Conservation (phyloP, 2,888 invertebrate genomes). For the Polyploca ridens region DNA sequence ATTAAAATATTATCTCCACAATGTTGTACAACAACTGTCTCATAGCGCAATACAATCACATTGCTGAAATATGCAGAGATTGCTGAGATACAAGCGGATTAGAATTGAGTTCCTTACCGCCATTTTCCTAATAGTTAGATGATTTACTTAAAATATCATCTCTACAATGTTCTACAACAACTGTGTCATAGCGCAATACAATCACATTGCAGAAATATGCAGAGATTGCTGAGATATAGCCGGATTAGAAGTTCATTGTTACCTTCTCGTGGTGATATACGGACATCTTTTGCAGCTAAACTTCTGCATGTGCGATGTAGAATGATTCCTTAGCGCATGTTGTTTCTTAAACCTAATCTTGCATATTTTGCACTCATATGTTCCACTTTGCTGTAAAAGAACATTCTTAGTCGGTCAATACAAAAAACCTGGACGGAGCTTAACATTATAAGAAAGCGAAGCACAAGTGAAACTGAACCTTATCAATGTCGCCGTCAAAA, state of each 20-base stretch:
- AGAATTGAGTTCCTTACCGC: background rate
- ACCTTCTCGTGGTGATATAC: conserved; percentile 72
- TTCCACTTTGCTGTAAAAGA: conserved; percentile 64
- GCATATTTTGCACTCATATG: conserved; percentile 68
- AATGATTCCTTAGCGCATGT: conserved; percentile 70
- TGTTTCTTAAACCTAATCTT: conserved; percentile 70
- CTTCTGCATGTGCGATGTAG: conserved; percentile 73
- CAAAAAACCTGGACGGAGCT: background rate
- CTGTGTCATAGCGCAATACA: background rate
- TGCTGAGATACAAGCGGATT: background rate
- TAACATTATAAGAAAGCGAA: too few relatives aligned
- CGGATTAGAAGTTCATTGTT: conserved; percentile 4
- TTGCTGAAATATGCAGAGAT: background rate
- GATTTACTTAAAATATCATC: too few relatives aligned
- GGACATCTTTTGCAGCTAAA: conserved; percentile 73
- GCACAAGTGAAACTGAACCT: too few relatives aligned
- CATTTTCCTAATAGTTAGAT: too few relatives aligned
- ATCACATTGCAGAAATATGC: background rate
- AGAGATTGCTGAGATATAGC: background rate
- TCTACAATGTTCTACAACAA: background rate
- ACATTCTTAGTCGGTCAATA: background rate
- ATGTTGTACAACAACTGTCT: background rate
- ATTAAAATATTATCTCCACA: background rate
- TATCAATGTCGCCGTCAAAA: too few relatives aligned
- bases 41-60: background rate